A percentile compares a stretch with the other conserved stretches of the same genome.
These are phyloP conservation scores for Gobio occitaniae DNA, from an alignment of 2,797 vertebrate genomes.

Conservation along the genomic window DNA sequence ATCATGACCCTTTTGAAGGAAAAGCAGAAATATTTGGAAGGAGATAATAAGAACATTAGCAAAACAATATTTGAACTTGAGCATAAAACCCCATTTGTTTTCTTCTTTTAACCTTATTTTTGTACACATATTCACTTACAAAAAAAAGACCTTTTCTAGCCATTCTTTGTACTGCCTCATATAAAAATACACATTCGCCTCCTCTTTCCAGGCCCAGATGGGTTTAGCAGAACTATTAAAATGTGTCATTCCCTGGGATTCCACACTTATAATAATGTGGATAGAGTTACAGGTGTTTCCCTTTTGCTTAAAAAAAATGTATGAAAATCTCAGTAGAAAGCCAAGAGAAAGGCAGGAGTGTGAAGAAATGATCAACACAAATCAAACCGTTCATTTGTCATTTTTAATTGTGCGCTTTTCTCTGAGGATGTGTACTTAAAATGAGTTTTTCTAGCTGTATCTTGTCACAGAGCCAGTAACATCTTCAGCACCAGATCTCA, in stretches of 20 bases:
- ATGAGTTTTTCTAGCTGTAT: too few relatives aligned
- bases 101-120: neutral
- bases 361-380: neutral
- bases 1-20: neutral
- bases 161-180: neutral
- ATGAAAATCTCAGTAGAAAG: neutral
- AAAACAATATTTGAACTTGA: neutral
- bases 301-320: neutral
- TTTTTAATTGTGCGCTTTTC: neutral
- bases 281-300: slow-evolving; percentile 20
- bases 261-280: slow-evolving; percentile 3
- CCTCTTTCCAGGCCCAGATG: neutral
- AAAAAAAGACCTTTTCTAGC: neutral
- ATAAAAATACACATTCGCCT: neutral
- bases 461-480: too few relatives aligned
- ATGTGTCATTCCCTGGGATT: neutral
- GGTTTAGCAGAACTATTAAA: slow-evolving; percentile 6
- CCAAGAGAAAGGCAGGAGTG: neutral
- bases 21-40: slow-evolving; percentile 6
- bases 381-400: neutral
- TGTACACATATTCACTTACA: neutral
- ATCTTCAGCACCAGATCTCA: too few relatives aligned
- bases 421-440: neutral
- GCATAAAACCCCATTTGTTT: neutral
- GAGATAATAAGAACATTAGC: slow-evolving; percentile 3